Conservation (phyloP, 2,113 vertebrate species). For the Marcusenius ussheri region DNA sequence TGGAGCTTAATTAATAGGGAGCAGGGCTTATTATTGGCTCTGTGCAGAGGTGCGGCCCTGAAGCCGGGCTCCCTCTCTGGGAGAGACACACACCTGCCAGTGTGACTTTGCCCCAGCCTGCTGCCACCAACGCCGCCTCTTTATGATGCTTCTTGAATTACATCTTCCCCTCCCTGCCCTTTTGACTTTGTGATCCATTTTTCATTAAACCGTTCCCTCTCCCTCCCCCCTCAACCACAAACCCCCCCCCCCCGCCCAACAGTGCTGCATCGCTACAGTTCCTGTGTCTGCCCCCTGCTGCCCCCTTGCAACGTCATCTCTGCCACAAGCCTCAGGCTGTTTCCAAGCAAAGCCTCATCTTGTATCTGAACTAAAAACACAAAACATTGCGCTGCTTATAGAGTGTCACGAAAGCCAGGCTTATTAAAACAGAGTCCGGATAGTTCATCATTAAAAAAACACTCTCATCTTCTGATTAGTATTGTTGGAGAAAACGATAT, state of each 20-base stretch:
- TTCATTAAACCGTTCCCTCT: background rate
- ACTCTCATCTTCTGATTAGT: background rate
- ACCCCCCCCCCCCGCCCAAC: too few species aligned
- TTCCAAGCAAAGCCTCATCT: background rate
- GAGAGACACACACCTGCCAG: background rate
- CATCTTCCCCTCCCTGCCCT: background rate
- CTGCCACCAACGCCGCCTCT: background rate
- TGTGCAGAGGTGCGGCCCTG: background rate
- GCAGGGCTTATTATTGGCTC: background rate
- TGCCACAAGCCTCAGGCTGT: background rate
- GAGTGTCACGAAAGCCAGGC: background rate
- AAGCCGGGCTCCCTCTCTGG: background rate
- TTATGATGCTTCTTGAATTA: background rate
- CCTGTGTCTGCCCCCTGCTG: background rate
- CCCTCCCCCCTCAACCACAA: background rate
- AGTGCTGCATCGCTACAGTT: background rate
- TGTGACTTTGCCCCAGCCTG: background rate
- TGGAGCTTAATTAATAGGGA: slow-evolving; percentile 5
- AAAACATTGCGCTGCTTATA: background rate
- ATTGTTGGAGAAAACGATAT: background rate
- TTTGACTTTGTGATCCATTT: background rate
- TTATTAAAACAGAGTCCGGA: background rate
- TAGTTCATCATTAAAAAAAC: background rate
- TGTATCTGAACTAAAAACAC: background rate
- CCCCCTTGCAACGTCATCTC: too few species aligned